Conservation (phyloP, 1,140 invertebrate species). For the Procambarus virginalis region DNA sequence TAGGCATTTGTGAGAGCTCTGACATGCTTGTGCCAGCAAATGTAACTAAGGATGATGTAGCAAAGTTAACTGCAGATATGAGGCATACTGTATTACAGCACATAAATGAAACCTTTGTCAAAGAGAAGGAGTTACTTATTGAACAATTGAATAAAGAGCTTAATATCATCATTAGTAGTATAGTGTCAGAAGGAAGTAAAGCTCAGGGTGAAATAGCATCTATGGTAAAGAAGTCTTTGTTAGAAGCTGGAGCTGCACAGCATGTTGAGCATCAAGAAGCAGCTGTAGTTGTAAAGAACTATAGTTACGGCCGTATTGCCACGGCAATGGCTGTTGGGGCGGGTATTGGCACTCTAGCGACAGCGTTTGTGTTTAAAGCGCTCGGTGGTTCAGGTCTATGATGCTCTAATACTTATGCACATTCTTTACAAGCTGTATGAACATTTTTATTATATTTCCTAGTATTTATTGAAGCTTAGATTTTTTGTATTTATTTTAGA, state of each 20-base stretch:
- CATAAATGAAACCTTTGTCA: not conserved
- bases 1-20: not conserved
- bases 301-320: conserved; percentile 28
- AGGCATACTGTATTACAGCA: not conserved
- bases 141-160: not conserved
- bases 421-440: not conserved
- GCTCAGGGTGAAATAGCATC: not conserved
- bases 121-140: not conserved
- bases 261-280: not conserved
- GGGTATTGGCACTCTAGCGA: conserved; percentile 32
- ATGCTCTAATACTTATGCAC: not conserved
- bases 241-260: not conserved
- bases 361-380: conserved; percentile 28
- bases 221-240: not conserved
- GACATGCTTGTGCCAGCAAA: not conserved
- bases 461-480: not conserved
- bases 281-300: not conserved
- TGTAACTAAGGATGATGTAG: not conserved
- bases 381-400: conserved; percentile 11
- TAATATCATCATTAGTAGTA: not conserved
- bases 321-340: conserved; percentile 48
- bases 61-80: not conserved
- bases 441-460: not conserved
- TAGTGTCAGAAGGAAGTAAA: not conserved
- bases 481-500: not conserved